Base-by-base conservation (phyloP, 30 jellyfish, hydroid and myxozoan genomes). In the Aurelia coerulea region DNA sequence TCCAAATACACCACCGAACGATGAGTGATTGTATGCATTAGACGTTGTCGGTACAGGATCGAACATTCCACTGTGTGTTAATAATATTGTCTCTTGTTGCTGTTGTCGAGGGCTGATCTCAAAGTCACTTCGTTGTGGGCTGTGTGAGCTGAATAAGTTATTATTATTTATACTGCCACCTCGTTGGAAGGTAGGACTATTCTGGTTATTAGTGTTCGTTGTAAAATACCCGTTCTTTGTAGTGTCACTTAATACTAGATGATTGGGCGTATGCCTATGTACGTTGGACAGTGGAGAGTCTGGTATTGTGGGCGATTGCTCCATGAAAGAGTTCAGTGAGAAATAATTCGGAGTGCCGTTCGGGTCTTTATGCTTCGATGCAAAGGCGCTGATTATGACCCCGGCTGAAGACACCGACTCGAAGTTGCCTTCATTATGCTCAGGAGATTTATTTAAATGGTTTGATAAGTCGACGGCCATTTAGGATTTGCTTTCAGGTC, bases 241-340 rank as follows among this genome's bases (percentile, higher is more conserved):
- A 74, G 33, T 84, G 78, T 84, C 93, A 58, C 74, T 69, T 5
- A 84, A 54, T 13, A 83, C 68, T 41, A 74, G 35, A 17, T 84
- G 86, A 62, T 74, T 84, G 31, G 87, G 76, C 4, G 88, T 73
- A 78, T 84, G 93, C 78, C 92, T 58, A 37, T 83, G 92, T 12
- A 74, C 56, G 92, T 85, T 83, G 81, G 69, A 85, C 68, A 84
- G 53, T 39, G 93, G 80, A 52, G 93, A 84, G 52, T 84, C 93
- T 62, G 70, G 93, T 63, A 64, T 84, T 78, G 93, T 74, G 37
- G 93, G 93, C 88, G 93, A 73, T 35, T 84, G 93, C 76, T 84
- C 93, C 93, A 84, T 73, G 81, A 84, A 73, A 15, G 93, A 60
- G 85, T 74, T 84, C n/a, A 84, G 50, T 1, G 80, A 46, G 86